These are phyloP conservation scores for Planiliza haematocheilus DNA, from an alignment of 2,113 vertebrate species.

Conservation along the genomic window DNA sequence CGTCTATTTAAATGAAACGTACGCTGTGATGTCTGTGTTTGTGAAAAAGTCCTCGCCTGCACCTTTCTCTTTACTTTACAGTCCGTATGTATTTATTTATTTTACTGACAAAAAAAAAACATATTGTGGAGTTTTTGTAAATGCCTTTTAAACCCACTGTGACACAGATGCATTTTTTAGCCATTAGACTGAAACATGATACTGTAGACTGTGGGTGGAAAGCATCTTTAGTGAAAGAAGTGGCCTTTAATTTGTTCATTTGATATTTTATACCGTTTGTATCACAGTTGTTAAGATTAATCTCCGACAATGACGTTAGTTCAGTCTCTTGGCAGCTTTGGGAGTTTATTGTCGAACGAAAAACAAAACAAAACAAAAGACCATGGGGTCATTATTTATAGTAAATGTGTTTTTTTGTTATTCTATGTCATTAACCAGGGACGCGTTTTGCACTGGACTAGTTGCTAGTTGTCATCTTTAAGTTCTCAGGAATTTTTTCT, in stretches of 20 bases:
- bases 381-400: slow-evolving; percentile 20
- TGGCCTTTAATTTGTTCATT: slow-evolving; percentile 53
- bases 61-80: slow-evolving; percentile 52
- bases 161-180: slow-evolving; percentile 55
- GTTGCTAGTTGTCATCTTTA: slow-evolving; percentile 43
- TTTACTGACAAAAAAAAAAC: slow-evolving; percentile 17
- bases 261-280: slow-evolving; percentile 6
- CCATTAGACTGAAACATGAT: slow-evolving; percentile 38
- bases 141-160: slow-evolving; percentile 73
- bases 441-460: slow-evolving; percentile 17
- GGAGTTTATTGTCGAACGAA: too few species aligned
- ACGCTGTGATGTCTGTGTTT: slow-evolving; percentile 18
- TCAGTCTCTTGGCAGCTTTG: slow-evolving; percentile 30
- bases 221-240: slow-evolving; percentile 15
- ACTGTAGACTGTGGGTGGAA: slow-evolving; percentile 30
- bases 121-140: slow-evolving; percentile 49
- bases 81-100: slow-evolving; percentile 50
- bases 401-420: background rate
- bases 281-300: slow-evolving; percentile 21
- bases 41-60: slow-evolving; percentile 13
- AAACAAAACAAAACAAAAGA: background rate
- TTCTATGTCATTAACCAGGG: slow-evolving; percentile 29
- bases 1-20: slow-evolving; percentile 24
- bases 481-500: slow-evolving; percentile 75
- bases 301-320: background rate